Evolutionary conservation across 2,888 invertebrate species (phyloP), one percentile per base, ranked within the genome.

Genomic region (Tachina fera): DNA sequence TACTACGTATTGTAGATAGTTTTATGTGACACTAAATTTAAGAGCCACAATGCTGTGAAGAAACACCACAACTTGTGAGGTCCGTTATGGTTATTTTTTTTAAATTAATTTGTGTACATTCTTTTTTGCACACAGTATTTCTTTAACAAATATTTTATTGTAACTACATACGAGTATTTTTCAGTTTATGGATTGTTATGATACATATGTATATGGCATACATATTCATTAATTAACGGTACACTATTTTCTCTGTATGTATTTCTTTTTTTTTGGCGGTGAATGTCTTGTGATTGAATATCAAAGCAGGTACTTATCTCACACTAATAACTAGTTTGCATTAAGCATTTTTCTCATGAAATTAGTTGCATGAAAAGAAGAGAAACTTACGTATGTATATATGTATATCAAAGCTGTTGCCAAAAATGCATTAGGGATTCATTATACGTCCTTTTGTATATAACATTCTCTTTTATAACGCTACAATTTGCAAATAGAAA

Each of bases 41-140:
- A 68, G 10, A 67, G 53, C 39, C 31, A 58, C 60, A 51, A 67
- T 45, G 70, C 43, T 75, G 47, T 51, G 77, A 63, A 75, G 77
- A 63, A 75, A 47, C 41, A 22, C 39, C 53, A 51, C 79, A 67
- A 72, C 71, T 80, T 77, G 83, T 71, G 83, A 72, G 84, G 80
- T 70, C 81, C 19, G 39, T 11, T 31, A 41, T 31, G 31, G 31
- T 6, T 31, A 22, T 22, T 43, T 4, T 41, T 41, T 60, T 43
- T 2, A 39, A 14, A 51, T 11, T 60, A 19, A 39, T 60, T 60
- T 60, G 10, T 56, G 56, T 5, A 22, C 19, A 8, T 19, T 8
- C 13, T 31, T 58, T 14, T 39, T 58, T 31, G 31, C 6, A 39
- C 31, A 31, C 0, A 6, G 6, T 31, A 2, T 31, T 31, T 31